Conservation (phyloP, 1,140 invertebrate species). For the Seison nebaliae region DNA sequence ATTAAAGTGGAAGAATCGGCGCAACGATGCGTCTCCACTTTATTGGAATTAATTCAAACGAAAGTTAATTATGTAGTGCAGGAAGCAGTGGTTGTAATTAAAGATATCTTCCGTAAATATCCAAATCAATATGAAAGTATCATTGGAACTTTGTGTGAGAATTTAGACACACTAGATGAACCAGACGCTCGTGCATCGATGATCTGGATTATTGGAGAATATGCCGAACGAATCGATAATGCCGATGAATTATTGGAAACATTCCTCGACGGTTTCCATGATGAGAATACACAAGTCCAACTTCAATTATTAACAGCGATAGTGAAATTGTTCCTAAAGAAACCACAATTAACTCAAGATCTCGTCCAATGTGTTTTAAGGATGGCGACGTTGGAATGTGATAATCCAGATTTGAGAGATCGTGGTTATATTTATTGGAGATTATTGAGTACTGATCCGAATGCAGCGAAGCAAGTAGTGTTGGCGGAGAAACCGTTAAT, state of each 20-base stretch:
- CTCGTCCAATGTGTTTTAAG: slow-evolving; percentile 71
- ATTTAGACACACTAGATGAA: slow-evolving; percentile 89
- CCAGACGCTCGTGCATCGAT: slow-evolving; percentile 90
- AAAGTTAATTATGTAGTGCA: slow-evolving; percentile 99
- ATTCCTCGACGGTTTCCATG: slow-evolving; percentile 96
- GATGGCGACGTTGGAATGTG: slow-evolving; percentile 83
- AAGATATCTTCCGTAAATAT: slow-evolving; percentile 97
- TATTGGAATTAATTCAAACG: slow-evolving; percentile 95
- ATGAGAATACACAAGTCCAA: slow-evolving; percentile 96
- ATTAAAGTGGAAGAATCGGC: slow-evolving; percentile 98
- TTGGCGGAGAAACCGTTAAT: slow-evolving; percentile 94
- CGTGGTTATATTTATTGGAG: slow-evolving; percentile 99
- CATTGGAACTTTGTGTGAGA: slow-evolving; percentile 93
- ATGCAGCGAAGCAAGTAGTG: slow-evolving; percentile 88
- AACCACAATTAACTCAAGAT: slow-evolving; percentile 89
- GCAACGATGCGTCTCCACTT: slow-evolving; percentile 82
- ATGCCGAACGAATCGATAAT: slow-evolving; percentile 96
- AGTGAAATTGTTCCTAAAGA: slow-evolving; percentile 87
- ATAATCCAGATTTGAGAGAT: slow-evolving; percentile 91
- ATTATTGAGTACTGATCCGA: slow-evolving; percentile 84
- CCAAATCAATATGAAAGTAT: slow-evolving; percentile 99
- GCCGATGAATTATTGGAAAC: slow-evolving; percentile 90
- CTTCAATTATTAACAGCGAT: slow-evolving; percentile 83
- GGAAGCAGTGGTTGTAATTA: slow-evolving; percentile 97
- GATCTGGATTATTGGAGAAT: slow-evolving; percentile 98